These are phyloP conservation scores for Octopus bimaculoides DNA, from an alignment of 1,140 invertebrate genomes.

Conservation along the genomic window DNA sequence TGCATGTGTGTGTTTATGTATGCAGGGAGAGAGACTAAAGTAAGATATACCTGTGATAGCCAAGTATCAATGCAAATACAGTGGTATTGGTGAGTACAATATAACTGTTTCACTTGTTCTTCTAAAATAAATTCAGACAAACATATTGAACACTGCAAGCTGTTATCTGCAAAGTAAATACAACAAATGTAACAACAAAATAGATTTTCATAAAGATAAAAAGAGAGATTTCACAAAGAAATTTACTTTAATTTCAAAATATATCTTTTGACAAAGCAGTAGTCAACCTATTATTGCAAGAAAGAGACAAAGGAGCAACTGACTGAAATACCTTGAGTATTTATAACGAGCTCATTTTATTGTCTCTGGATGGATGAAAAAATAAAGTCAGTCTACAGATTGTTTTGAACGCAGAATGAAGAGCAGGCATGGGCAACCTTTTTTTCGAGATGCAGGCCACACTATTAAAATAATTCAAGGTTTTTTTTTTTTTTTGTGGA, in stretches of 20 bases:
- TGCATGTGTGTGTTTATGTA: no score
- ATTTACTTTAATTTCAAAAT: neutral
- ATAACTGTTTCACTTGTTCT: slow-evolving; percentile 81
- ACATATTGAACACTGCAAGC: slow-evolving; percentile 92
- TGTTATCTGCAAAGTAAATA: slow-evolving; percentile 62
- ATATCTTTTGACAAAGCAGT: neutral
- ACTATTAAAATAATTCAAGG: no score
- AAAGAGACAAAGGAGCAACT: neutral
- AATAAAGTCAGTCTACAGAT: no score
- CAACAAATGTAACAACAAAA: neutral
- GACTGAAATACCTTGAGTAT: neutral
- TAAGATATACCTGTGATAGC: slow-evolving; percentile 77
- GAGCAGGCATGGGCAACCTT: no score
- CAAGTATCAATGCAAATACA: slow-evolving; percentile 89
- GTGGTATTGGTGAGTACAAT: slow-evolving; percentile 92
- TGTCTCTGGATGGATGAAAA: no score
- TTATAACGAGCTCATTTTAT: neutral
- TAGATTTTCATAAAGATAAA: neutral
- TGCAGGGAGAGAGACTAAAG: neutral
- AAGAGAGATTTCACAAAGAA: neutral
- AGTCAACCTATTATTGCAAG: neutral
- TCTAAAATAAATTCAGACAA: slow-evolving; percentile 88
- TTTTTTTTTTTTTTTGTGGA: no score
- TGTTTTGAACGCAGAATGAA: no score
- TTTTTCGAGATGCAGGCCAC: no score